Evolutionary conservation across 2,888 invertebrate species (phyloP).

Genomic region (Parasteatoda lunata): DNA sequence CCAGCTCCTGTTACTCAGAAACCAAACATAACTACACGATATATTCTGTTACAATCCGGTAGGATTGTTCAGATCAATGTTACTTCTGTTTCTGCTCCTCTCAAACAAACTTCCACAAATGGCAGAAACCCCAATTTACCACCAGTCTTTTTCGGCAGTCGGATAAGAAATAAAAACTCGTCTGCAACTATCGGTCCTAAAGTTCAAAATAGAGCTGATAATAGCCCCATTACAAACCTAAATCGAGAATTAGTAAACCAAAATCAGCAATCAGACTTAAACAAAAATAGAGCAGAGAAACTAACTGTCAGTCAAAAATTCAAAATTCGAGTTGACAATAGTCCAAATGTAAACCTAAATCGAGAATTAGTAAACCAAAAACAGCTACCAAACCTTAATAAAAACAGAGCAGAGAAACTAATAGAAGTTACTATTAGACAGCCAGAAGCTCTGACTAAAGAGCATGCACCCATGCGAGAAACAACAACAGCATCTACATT

Average conservation of each 20-base stretch:
- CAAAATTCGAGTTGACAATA: too few relatives aligned
- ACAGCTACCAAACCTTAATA: too few relatives aligned
- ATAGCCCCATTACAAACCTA: too few relatives aligned
- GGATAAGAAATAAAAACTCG: slow-evolving; percentile 29
- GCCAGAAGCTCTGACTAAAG: background rate
- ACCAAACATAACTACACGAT: slow-evolving; percentile 54
- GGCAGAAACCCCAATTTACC: background rate
- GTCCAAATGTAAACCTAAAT: too few relatives aligned
- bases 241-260: background rate
- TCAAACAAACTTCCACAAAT: background rate
- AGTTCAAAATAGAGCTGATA: too few relatives aligned
- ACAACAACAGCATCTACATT: background rate
- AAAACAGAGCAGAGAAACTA: background rate
- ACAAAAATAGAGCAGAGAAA: background rate
- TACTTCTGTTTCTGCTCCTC: slow-evolving; percentile 18
- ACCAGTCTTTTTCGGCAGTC: slow-evolving; percentile 34
- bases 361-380: too few relatives aligned
- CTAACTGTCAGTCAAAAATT: background rate
- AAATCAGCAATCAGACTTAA: too few relatives aligned
- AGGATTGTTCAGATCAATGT: slow-evolving; percentile 56
- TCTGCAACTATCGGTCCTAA: background rate
- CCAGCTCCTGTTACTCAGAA: slow-evolving; percentile 19
- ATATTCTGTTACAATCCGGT: slow-evolving; percentile 57
- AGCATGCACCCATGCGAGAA: background rate
- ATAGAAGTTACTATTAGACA: background rate